Base-by-base conservation (phyloP, 2,797 vertebrate genomes). In the Linurgus olivaceus region DNA sequence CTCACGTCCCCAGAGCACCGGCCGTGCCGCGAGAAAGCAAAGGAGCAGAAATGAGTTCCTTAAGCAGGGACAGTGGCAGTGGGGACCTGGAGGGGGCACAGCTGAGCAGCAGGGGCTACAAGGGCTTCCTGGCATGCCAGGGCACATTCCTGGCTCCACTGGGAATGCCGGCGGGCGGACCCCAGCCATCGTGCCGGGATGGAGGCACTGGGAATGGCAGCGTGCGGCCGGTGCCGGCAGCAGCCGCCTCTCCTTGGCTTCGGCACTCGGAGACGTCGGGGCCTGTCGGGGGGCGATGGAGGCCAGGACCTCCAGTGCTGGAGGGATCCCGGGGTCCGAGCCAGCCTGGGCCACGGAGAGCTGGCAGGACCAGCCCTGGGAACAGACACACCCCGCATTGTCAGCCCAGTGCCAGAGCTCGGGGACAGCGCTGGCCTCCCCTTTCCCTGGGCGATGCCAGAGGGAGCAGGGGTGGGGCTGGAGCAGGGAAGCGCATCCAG, bases 221-320 rank as follows among this genome's bases (percentile, higher is more conserved):
- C 2, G 0, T 6, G 50, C 5, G 29, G n/a, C 0, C 29, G 18
- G 52, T 1, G 58, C 38, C 0, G 1, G 52, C 66, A 40, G 44
- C 87, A 94, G 89, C 78, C 62, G 51, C 47, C 79, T 72, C 48
- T 61, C 35, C 79, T 42, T 33, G 91, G 84, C 83, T 57, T 15
- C 2, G 0, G 62, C 72, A 21, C 62, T 26, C 44, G n/a, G 38
- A 72, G 62, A 35, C 10, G 0, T 44, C 82, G 45, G 68, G 26
- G 26, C 31, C 82, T 38, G n/a, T 29, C 2, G 3, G 7, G 37
- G 26, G 24, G 6, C 7, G 3, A 28, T 1, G 9, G 25, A 47
- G 25, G 7, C 23, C 6, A 5, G 13, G 12, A 8, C 6, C 3
- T 50, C 35, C 65, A 4, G 2, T 17, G 59, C n/a, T 1, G 0